phyloP scores from a whole-genome alignment of 2,113 vertebrate species.

The Capreolus pygargus region DNA sequence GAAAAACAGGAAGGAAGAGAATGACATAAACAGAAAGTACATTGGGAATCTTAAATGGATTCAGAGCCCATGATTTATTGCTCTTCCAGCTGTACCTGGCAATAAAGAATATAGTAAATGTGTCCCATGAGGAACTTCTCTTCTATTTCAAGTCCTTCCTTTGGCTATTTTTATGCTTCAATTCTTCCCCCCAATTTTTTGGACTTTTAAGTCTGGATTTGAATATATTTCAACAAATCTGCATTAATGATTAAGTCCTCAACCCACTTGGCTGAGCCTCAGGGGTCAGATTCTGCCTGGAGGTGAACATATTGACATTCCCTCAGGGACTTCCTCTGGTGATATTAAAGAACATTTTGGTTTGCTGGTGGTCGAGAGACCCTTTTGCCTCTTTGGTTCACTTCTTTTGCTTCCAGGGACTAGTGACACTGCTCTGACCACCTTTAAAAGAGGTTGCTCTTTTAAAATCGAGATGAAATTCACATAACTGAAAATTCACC shows the following conservation, averaged over 20 bases:
- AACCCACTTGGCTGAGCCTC: not conserved
- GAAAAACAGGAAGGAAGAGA: not conserved
- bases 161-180: not conserved
- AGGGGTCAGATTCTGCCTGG: not conserved
- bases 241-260: not conserved
- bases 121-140: not conserved
- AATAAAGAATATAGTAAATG: constrained; percentile 1
- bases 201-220: not conserved
- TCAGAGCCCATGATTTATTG: not conserved
- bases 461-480: not conserved
- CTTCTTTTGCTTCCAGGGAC: not conserved
- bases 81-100: not conserved
- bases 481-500: not conserved
- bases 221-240: constrained; percentile 8
- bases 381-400: not conserved
- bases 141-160: not conserved
- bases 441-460: not conserved
- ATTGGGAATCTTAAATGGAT: not conserved
- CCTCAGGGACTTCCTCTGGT: not conserved
- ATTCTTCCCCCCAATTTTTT: not conserved
- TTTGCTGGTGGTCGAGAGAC: not conserved
- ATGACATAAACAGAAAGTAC: constrained; percentile 6
- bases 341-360: not conserved
- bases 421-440: not conserved
- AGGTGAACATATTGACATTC: not conserved